phyloP scores from a whole-genome alignment of 2,797 vertebrate species.

The Coracias cyanogaster region DNA sequence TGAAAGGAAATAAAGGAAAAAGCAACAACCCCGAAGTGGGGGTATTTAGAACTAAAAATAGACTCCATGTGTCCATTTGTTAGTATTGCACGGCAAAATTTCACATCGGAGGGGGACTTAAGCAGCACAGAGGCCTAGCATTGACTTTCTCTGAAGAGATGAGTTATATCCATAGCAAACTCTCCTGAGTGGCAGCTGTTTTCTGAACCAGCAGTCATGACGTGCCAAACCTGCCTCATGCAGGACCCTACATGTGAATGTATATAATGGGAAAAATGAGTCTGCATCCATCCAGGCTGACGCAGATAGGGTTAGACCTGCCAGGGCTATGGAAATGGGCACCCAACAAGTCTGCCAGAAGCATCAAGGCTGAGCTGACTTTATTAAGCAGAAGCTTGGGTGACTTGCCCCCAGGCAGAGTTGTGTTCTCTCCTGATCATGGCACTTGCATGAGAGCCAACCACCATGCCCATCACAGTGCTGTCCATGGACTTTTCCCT shows the following conservation, averaged over 20 bases:
- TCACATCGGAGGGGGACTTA: not conserved
- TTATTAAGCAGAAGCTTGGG: not conserved
- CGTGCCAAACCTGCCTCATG: not conserved
- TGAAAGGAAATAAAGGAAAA: slow-evolving; percentile 62
- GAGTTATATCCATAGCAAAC: not conserved
- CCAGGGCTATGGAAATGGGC: not conserved
- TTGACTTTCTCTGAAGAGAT: not conserved
- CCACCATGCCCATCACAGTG: not conserved
- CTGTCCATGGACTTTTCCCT: not conserved
- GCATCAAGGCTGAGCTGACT: not conserved
- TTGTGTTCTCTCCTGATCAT: not conserved
- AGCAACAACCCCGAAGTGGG: not conserved
- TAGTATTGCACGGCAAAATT: not conserved
- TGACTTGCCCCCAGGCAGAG: not conserved
- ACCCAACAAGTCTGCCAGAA: not conserved
- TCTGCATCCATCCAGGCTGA: not conserved
- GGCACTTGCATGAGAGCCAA: not conserved
- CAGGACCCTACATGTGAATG: not conserved
- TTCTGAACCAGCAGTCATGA: not conserved
- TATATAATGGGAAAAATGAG: not conserved
- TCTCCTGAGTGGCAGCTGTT: not conserved
- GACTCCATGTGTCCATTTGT: not conserved
- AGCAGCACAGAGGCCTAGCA: not conserved
- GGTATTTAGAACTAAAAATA: slow-evolving; percentile 45
- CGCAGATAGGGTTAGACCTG: not conserved